Conservation (phyloP, 2,888 invertebrate genomes). For the Zaprionus obscuricornis region DNA sequence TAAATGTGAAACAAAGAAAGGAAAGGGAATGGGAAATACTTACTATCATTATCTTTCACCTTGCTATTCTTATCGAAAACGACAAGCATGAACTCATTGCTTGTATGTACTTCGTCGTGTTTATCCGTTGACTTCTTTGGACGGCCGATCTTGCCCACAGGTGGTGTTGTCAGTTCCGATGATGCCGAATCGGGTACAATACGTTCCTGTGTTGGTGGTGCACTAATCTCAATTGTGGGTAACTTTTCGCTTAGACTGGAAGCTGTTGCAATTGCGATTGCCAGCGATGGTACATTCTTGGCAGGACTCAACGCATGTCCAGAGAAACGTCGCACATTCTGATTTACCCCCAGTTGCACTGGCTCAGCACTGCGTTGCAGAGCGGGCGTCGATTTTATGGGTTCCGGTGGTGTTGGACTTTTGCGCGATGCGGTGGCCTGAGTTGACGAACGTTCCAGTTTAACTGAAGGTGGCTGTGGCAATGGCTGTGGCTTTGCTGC, state of each 20-base stretch:
- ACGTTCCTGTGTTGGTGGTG: constrained; percentile 40
- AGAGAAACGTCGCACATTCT: constrained; percentile 73
- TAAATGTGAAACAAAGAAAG: neutral
- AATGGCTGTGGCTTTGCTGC: constrained; percentile 53
- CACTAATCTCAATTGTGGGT: constrained; percentile 80
- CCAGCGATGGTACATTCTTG: constrained; percentile 71
- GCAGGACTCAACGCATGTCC: constrained; percentile 70
- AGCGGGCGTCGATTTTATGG: constrained; percentile 72
- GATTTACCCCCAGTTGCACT: constrained; percentile 72
- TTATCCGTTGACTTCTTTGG: constrained; percentile 69
- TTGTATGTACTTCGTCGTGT: constrained; percentile 85
- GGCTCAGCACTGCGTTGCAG: constrained; percentile 81
- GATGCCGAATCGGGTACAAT: constrained; percentile 18
- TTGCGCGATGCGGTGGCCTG: constrained; percentile 45
- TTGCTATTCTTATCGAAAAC: constrained; percentile 86
- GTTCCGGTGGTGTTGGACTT: constrained; percentile 70
- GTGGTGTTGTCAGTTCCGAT: constrained; percentile 21
- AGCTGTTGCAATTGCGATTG: constrained; percentile 75
- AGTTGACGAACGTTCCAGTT: constrained; percentile 38
- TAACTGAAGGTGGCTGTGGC: constrained; percentile 46
- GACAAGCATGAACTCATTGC: constrained; percentile 92
- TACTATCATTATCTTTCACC: constrained; percentile 84
- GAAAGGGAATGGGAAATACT: constrained; percentile 55
- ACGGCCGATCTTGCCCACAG: constrained; percentile 28
- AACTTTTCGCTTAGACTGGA: constrained; percentile 53